phyloP scores from a whole-genome alignment of 2,888 invertebrate genomes.

The Anthophora plumipes region DNA sequence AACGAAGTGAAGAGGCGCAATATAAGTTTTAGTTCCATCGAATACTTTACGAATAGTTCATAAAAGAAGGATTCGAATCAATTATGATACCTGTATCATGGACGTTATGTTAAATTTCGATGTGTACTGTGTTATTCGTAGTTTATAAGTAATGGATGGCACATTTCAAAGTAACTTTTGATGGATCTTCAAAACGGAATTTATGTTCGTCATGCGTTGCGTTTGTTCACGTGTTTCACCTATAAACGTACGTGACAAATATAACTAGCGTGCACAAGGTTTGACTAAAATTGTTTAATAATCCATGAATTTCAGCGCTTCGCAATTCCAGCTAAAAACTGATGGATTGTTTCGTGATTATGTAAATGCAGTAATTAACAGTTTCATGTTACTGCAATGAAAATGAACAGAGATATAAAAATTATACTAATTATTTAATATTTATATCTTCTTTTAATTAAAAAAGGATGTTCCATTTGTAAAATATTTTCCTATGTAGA shows the following conservation, averaged over 20 bases:
- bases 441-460: too few species aligned
- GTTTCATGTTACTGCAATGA: too few species aligned
- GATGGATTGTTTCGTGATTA: too few species aligned
- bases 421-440: too few species aligned
- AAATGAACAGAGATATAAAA: too few species aligned
- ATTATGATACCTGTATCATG: conserved; percentile 20
- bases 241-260: conserved; percentile 1
- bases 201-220: conserved; percentile 6
- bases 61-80: conserved; percentile 23
- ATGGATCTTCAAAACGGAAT: conserved; percentile 26
- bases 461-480: too few species aligned
- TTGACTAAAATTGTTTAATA: not conserved
- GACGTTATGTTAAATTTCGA: not conserved
- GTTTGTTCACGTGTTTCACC: not conserved
- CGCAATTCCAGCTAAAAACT: too few species aligned
- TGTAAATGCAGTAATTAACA: too few species aligned
- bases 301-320: too few species aligned
- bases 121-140: conserved; percentile 12
- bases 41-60: not conserved
- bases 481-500: too few species aligned
- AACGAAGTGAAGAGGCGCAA: not conserved
- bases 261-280: not conserved
- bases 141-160: conserved; percentile 8
- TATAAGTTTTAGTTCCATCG: conserved; percentile 28
- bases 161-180: conserved; percentile 16